Percentiles rank a stretch among this genome's conserved stretches.
Conservation (phyloP, 2,888 invertebrate species). For the Nematopogon swammerdamellus region DNA sequence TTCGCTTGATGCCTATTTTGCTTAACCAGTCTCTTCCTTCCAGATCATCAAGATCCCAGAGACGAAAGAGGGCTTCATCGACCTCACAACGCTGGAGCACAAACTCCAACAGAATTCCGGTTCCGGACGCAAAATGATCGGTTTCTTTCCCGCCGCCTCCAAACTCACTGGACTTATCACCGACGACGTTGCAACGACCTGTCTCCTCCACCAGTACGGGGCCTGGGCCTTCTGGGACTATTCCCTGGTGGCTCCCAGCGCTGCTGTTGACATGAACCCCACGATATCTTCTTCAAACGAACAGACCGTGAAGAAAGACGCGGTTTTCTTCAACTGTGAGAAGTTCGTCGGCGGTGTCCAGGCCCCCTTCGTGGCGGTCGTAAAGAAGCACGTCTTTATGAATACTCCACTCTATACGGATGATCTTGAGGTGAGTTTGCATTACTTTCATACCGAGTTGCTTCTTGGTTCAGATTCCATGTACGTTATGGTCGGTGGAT, state of each 20-base stretch:
- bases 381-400: constrained; percentile 48
- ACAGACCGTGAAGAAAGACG: constrained; percentile 79
- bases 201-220: constrained; percentile 75
- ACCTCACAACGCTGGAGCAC: constrained; percentile 71
- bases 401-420: constrained; percentile 34
- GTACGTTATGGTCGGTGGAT: too few species aligned
- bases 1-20: too few species aligned
- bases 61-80: constrained; percentile 75
- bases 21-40: constrained; percentile 4
- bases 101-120: constrained; percentile 62
- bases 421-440: constrained; percentile 53
- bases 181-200: constrained; percentile 79
- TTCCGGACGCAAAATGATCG: constrained; percentile 68
- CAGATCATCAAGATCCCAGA: constrained; percentile 79
- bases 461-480: too few species aligned
- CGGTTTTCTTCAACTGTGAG: constrained; percentile 84
- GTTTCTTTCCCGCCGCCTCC: constrained; percentile 83
- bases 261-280: constrained; percentile 83
- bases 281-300: constrained; percentile 53
- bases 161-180: constrained; percentile 86
- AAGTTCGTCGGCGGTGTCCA: constrained; percentile 90
- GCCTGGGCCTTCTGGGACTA: constrained; percentile 90
- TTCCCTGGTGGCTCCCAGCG: constrained; percentile 78
- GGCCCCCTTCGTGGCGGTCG: constrained; percentile 66
- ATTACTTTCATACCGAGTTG: too few species aligned